Evolutionary conservation across 2,113 vertebrate species (phyloP).

Genomic region (Gobiocypris rarus): DNA sequence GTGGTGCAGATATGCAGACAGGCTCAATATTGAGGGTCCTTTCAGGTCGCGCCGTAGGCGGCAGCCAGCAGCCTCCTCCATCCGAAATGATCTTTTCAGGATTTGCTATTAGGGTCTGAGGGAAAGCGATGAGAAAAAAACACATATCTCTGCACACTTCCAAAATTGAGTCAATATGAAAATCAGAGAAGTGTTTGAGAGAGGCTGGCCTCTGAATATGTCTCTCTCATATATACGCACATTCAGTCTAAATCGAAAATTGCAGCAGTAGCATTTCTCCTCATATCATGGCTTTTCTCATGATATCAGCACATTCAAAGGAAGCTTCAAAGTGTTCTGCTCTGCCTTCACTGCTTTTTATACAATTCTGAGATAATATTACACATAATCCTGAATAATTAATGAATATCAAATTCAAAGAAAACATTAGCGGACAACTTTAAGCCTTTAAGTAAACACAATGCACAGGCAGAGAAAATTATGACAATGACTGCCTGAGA

Average conservation of each 20-base stretch:
- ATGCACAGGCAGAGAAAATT: neutral
- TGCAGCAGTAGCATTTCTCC: slow-evolving; percentile 44
- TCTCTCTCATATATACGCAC: slow-evolving; percentile 38
- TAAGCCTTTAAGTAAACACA: slow-evolving; percentile 32
- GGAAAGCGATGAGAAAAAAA: slow-evolving; percentile 22
- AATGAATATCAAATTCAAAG: slow-evolving; percentile 8
- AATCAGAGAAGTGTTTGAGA: slow-evolving; percentile 58
- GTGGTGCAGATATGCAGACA: slow-evolving; percentile 44
- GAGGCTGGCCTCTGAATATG: slow-evolving; percentile 48
- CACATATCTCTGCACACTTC: slow-evolving; percentile 48
- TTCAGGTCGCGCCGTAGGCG: neutral
- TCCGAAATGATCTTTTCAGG: slow-evolving; percentile 61
- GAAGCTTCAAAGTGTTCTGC: slow-evolving; percentile 20
- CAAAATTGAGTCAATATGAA: slow-evolving; percentile 63
- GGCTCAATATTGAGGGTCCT: slow-evolving; percentile 52
- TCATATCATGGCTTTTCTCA: slow-evolving; percentile 44
- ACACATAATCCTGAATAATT: slow-evolving; percentile 45
- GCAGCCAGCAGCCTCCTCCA: slow-evolving; percentile 8
- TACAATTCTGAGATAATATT: slow-evolving; percentile 45
- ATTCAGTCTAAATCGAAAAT: slow-evolving; percentile 45
- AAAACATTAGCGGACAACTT: neutral
- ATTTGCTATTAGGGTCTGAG: slow-evolving; percentile 54
- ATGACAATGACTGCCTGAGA: neutral
- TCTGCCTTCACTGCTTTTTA: slow-evolving; percentile 38
- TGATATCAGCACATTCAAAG: slow-evolving; percentile 50